Evolutionary conservation across 1,140 invertebrate genomes (phyloP).

Genomic region (Saccostrea glomerata): DNA sequence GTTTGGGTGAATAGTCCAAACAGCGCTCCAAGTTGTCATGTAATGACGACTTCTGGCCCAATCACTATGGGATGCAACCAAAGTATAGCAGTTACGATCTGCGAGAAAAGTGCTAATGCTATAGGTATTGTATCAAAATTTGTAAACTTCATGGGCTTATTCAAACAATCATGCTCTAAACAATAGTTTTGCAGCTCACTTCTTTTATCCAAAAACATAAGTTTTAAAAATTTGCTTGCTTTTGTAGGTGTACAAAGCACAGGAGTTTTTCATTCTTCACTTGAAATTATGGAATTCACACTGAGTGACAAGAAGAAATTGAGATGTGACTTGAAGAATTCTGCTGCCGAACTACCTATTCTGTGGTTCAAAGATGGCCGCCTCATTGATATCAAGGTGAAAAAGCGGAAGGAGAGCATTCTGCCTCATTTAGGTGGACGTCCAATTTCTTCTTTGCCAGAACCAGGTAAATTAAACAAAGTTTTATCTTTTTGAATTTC

Average conservation of each 20-base stretch:
- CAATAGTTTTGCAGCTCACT: neutral
- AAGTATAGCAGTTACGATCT: conserved; percentile 21
- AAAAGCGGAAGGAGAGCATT: conserved; percentile 41
- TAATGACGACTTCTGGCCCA: neutral
- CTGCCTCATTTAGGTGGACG: conserved; percentile 26
- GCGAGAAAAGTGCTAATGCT: conserved; percentile 27
- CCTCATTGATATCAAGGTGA: conserved; percentile 43
- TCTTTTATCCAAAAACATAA: neutral
- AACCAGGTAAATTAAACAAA: conserved; percentile 32
- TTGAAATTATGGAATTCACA: neutral
- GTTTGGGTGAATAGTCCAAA: neutral
- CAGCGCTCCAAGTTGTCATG: neutral
- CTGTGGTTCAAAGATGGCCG: conserved; percentile 58
- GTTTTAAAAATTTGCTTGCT: neutral
- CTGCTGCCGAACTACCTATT: conserved; percentile 43
- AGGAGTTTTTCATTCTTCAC: neutral
- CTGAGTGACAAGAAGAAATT: conserved; percentile 31
- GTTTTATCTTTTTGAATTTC: too few relatives aligned
- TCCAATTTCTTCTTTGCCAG: conserved; percentile 21
- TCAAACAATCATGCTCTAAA: too few relatives aligned
- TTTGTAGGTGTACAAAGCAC: neutral
- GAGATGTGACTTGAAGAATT: conserved; percentile 31
- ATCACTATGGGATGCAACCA: conserved; percentile 25
- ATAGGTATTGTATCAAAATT: neutral
- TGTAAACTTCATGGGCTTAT: too few relatives aligned